Percentiles rank a stretch among this genome's conserved stretches.
Evolutionary conservation across 2,797 vertebrate species (phyloP).

Genomic region (Brachyalestes nurse): DNA sequence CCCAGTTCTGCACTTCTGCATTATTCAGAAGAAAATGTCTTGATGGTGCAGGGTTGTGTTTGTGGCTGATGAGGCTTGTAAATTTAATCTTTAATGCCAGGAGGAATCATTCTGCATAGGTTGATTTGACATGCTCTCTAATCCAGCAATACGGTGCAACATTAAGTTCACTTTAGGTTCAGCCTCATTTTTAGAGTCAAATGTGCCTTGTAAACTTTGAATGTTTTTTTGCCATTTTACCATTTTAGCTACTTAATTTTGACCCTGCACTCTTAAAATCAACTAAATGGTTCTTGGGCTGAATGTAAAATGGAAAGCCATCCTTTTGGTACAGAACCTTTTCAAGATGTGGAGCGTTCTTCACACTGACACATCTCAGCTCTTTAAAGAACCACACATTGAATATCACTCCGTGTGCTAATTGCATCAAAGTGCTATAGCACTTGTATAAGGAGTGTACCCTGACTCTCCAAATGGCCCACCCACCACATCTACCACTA

Average conservation of each 20-base stretch:
- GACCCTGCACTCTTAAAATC: background rate
- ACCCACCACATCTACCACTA: background rate
- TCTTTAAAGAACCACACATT: background rate
- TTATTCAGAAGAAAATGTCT: conserved; percentile 48
- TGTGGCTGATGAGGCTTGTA: conserved; percentile 56
- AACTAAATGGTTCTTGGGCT: background rate
- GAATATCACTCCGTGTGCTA: background rate
- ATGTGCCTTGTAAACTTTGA: conserved; percentile 4
- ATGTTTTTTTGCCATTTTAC: background rate
- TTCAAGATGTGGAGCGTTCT: background rate
- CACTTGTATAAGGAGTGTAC: background rate
- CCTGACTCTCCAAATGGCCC: background rate
- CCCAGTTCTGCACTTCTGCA: conserved; percentile 43
- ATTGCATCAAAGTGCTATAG: background rate
- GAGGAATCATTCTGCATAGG: conserved; percentile 40
- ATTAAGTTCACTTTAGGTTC: conserved; percentile 24
- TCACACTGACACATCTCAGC: background rate
- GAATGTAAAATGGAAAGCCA: background rate
- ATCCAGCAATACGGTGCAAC: conserved; percentile 17
- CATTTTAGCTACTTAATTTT: background rate
- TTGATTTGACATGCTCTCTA: conserved; percentile 42
- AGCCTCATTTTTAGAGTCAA: conserved; percentile 22
- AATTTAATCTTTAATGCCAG: conserved; percentile 56
- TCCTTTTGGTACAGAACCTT: no score
- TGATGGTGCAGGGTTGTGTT: conserved; percentile 43